These are phyloP conservation scores for Lycocerus yunnanus DNA, from an alignment of 2,888 invertebrate genomes.

Conservation along the genomic window DNA sequence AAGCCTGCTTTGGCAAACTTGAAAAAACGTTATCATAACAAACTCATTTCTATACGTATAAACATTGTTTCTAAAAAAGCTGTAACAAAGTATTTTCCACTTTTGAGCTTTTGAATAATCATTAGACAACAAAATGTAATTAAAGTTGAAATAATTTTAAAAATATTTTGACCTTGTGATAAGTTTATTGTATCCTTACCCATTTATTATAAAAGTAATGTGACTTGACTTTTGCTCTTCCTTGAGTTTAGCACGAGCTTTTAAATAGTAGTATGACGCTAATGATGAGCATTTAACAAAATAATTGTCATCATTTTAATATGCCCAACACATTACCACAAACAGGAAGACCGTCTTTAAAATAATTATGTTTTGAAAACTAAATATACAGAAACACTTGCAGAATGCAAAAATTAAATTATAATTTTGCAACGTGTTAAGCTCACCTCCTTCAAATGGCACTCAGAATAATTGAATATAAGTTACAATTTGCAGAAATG, in stretches of 20 bases:
- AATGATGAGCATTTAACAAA: background rate
- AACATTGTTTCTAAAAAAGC: too few species aligned
- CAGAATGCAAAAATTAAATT: background rate
- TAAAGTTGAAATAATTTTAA: background rate
- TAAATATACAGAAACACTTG: background rate
- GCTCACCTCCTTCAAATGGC: background rate
- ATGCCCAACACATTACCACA: background rate
- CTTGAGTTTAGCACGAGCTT: background rate
- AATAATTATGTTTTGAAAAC: background rate
- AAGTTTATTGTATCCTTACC: background rate
- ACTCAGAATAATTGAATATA: background rate
- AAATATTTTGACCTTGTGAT: background rate
- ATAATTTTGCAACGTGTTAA: background rate
- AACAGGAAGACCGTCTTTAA: background rate
- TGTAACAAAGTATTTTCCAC: background rate
- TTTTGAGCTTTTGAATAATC: background rate
- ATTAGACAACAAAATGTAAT: background rate
- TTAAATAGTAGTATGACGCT: background rate
- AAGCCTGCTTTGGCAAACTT: too few species aligned
- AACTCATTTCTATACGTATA: too few species aligned
- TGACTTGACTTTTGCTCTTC: background rate
- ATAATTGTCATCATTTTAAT: background rate
- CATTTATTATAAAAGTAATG: background rate
- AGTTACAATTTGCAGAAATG: background rate
- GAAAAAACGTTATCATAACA: too few species aligned